These are phyloP conservation scores for Tyto alba DNA, from an alignment of 2,113 vertebrate species.

Conservation along the genomic window DNA sequence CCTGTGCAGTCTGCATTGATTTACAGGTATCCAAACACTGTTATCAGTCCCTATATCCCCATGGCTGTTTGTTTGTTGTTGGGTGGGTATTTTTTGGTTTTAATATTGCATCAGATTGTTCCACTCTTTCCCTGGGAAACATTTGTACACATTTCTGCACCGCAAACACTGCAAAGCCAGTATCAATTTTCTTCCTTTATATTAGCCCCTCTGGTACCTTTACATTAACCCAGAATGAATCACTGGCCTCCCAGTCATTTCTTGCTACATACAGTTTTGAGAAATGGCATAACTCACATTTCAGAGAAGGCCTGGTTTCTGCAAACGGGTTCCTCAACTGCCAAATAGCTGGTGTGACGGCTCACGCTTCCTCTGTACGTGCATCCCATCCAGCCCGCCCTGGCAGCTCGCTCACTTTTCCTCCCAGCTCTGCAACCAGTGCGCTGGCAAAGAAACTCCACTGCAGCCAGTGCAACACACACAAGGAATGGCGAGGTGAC, in stretches of 20 bases:
- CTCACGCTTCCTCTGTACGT: neutral
- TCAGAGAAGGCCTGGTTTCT: neutral
- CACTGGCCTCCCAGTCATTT: neutral
- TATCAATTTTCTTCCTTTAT: conserved; percentile 27
- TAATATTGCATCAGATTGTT: neutral
- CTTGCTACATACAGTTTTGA: neutral
- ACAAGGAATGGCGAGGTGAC: neutral
- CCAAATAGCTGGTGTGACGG: neutral
- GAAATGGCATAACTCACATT: conserved; percentile 21
- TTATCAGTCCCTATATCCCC: neutral
- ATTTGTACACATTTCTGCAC: neutral
- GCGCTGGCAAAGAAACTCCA: neutral
- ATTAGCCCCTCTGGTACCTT: conserved; percentile 47
- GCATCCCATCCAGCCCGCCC: neutral
- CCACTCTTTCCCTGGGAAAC: conserved; percentile 19
- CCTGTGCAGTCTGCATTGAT: neutral
- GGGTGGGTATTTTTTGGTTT: neutral
- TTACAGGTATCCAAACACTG: neutral
- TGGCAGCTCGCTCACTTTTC: neutral
- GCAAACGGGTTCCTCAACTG: neutral
- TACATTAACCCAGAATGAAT: conserved; percentile 36
- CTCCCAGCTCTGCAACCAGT: neutral
- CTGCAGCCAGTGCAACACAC: neutral
- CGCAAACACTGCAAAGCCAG: conserved; percentile 21
- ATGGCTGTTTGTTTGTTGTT: conserved; percentile 9